These are phyloP conservation scores for Istiophorus platypterus DNA, from an alignment of 2,113 vertebrate genomes.

Conservation along the genomic window DNA sequence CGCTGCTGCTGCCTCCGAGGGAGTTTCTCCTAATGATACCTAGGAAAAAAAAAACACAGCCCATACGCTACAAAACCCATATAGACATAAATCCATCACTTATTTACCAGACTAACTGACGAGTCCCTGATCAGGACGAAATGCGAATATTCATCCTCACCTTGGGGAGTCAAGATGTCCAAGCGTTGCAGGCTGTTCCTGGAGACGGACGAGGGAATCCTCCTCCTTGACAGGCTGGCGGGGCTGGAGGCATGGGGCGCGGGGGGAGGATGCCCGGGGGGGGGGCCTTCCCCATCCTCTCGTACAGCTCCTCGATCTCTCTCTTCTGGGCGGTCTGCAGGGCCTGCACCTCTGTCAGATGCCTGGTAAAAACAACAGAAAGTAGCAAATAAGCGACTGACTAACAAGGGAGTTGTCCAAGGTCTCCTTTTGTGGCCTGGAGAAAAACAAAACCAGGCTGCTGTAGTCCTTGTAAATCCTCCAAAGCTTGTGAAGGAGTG, in stretches of 20 bases:
- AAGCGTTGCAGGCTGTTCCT: slow-evolving; percentile 95
- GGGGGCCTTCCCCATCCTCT: slow-evolving; percentile 92
- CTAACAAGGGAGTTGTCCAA: too few relatives aligned
- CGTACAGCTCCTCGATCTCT: slow-evolving; percentile 95
- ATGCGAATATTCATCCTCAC: slow-evolving; percentile 65
- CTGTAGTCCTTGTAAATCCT: too few relatives aligned
- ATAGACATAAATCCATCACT: neutral
- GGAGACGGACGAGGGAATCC: slow-evolving; percentile 89
- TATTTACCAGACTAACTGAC: too few relatives aligned
- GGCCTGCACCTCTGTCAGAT: slow-evolving; percentile 91
- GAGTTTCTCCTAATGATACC: slow-evolving; percentile 96
- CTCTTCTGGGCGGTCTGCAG: slow-evolving; percentile 93
- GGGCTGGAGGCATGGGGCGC: slow-evolving; percentile 91
- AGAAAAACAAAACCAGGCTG: neutral
- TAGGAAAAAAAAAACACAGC: slow-evolving; percentile 58
- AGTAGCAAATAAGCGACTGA: neutral
- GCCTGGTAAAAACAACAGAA: slow-evolving; percentile 79
- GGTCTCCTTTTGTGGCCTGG: neutral
- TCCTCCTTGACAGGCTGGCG: slow-evolving; percentile 94
- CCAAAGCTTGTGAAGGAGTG: too few relatives aligned
- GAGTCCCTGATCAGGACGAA: neutral
- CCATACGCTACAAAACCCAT: neutral
- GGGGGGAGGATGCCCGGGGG: slow-evolving; percentile 93
- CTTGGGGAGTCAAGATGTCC: slow-evolving; percentile 88
- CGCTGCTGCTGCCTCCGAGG: slow-evolving; percentile 90